Evolutionary conservation across 2,888 invertebrate genomes (phyloP).

Genomic region (Cistogaster globosa): DNA sequence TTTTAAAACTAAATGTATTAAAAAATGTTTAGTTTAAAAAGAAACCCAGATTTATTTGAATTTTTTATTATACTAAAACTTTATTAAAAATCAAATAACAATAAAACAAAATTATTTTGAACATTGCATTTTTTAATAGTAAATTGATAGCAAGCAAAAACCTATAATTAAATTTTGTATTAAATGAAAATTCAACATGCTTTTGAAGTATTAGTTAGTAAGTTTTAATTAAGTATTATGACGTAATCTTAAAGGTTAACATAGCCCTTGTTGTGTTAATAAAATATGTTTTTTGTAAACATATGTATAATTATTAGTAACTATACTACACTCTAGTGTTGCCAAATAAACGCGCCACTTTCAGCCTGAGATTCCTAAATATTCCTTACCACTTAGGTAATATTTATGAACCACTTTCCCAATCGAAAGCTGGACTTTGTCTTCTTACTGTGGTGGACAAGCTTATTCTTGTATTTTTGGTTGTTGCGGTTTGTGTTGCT

Average conservation of each 20-base stretch:
- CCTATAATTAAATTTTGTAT: slow-evolving; percentile 34
- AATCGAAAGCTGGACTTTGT: slow-evolving; percentile 83
- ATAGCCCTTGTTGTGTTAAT: slow-evolving; percentile 52
- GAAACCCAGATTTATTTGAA: slow-evolving; percentile 32
- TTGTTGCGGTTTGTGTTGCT: slow-evolving; percentile 60
- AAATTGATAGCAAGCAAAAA: slow-evolving; percentile 23
- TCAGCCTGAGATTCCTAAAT: slow-evolving; percentile 72
- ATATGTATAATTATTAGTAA: slow-evolving; percentile 37
- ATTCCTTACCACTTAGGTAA: no score
- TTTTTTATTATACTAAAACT: slow-evolving; percentile 55
- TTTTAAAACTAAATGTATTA: no score
- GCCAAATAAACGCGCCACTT: slow-evolving; percentile 69
- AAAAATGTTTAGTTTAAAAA: not conserved
- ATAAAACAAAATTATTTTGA: slow-evolving; percentile 59
- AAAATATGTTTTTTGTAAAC: slow-evolving; percentile 6
- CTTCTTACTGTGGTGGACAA: slow-evolving; percentile 35
- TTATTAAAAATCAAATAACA: slow-evolving; percentile 63
- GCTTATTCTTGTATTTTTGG: slow-evolving; percentile 66
- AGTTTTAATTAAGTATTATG: slow-evolving; percentile 33
- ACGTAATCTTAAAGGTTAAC: slow-evolving; percentile 42
- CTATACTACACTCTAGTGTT: slow-evolving; percentile 65
- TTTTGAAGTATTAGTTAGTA: slow-evolving; percentile 52
- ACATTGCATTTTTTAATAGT: slow-evolving; percentile 46
- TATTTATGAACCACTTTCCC: slow-evolving; percentile 89
- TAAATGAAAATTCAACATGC: slow-evolving; percentile 55